phyloP scores from a whole-genome alignment of 92 coral and sea anemone genomes.

The Paragorgia papillata region DNA sequence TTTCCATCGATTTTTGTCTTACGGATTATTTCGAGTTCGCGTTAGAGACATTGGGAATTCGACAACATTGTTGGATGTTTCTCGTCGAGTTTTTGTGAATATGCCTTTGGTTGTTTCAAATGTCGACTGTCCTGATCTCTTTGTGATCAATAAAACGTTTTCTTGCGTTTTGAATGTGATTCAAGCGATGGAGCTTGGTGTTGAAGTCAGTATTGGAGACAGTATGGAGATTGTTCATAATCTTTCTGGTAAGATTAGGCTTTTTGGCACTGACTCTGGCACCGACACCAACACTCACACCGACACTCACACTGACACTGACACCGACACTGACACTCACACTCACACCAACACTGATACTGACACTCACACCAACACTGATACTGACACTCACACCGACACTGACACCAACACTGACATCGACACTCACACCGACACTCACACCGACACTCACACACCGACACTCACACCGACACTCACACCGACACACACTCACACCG shows the following conservation, averaged over 20 bases:
- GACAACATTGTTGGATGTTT: not conserved
- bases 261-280: not conserved
- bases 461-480: no score
- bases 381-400: no score
- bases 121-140: not conserved
- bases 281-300: not conserved
- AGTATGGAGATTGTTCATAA: not conserved
- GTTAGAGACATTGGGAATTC: not conserved
- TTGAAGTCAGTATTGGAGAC: not conserved
- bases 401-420: no score
- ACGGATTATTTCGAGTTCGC: conserved; percentile 17
- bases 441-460: no score
- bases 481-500: no score
- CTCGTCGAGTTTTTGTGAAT: conserved; percentile 14
- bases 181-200: not conserved
- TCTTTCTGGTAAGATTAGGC: conserved; percentile 15
- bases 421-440: no score
- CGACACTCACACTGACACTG: no score
- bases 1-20: not conserved
- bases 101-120: not conserved
- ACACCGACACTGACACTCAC: not conserved
- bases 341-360: no score
- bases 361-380: no score
- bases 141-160: conserved; percentile 3
- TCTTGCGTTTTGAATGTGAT: conserved; percentile 10